phyloP scores from a whole-genome alignment of 2,113 vertebrate species.

The Lipotes vexillifer region DNA sequence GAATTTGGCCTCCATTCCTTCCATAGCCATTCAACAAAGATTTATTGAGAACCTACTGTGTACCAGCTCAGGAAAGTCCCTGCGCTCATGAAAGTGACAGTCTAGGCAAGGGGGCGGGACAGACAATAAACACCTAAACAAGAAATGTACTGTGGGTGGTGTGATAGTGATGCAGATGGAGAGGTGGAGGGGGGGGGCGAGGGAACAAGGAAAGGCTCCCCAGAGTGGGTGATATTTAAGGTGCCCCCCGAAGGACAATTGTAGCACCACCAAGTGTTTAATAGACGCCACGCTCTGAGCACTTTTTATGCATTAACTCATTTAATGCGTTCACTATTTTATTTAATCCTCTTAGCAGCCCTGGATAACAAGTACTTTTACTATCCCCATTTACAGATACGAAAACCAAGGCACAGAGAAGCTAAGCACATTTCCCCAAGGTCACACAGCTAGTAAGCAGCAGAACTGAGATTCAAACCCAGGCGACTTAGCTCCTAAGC shows the following conservation, averaged over 20 bases:
- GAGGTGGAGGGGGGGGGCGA: not conserved
- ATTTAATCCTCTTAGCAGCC: not conserved
- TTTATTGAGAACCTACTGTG: not conserved
- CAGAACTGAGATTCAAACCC: not conserved
- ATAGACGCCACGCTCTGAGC: not conserved
- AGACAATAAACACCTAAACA: not conserved
- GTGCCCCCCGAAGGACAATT: not conserved
- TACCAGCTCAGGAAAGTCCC: too few species aligned
- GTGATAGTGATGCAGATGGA: not conserved
- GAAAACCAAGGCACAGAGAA: not conserved
- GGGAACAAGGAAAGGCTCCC: not conserved
- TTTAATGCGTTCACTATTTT: not conserved
- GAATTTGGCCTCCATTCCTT: not conserved
- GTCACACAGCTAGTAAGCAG: not conserved
- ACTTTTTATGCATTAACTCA: not conserved
- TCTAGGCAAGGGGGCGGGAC: too few species aligned
- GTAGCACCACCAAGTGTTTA: not conserved
- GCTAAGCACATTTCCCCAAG: not conserved
- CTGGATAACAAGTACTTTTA: not conserved
- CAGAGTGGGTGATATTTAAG: not conserved
- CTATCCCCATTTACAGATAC: not conserved
- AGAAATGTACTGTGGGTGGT: not conserved
- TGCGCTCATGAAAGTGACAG: not conserved
- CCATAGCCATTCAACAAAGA: not conserved
- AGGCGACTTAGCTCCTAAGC: not conserved